These are phyloP conservation scores for Propithecus coquereli DNA, from an alignment of 2,113 vertebrate species.

Conservation along the genomic window DNA sequence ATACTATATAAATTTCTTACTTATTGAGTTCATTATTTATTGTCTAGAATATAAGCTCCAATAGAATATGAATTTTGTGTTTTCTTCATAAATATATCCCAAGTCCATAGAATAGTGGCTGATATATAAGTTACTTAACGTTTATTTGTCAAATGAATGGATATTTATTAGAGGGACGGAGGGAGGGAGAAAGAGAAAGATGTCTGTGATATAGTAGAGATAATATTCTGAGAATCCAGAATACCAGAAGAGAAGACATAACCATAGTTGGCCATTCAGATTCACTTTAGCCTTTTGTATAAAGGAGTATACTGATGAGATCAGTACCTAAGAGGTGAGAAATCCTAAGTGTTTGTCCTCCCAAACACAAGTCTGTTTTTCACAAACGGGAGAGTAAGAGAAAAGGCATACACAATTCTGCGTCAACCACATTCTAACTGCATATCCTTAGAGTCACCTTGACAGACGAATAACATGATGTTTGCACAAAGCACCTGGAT, in stretches of 20 bases:
- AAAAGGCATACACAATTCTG: not conserved
- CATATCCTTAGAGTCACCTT: not conserved
- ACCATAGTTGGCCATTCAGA: not conserved
- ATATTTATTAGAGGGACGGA: not conserved
- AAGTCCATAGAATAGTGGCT: not conserved
- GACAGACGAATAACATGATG: not conserved
- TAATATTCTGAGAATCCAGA: not conserved
- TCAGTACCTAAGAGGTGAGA: not conserved
- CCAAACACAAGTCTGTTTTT: not conserved
- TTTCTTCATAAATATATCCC: not conserved
- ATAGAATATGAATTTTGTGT: not conserved
- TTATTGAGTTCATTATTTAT: not conserved
- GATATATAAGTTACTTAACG: not conserved
- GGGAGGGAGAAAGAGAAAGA: not conserved
- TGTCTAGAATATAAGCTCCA: not conserved
- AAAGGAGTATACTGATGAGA: not conserved
- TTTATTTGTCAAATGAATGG: not conserved
- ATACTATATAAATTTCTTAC: not conserved
- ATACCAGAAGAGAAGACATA: not conserved
- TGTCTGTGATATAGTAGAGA: not conserved
- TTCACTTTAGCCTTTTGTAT: not conserved
- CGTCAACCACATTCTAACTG: not conserved
- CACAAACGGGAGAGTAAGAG: not conserved
- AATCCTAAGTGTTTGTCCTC: no score
- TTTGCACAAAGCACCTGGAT: slow-evolving; percentile 42